These are phyloP conservation scores for Papilio xuthus DNA, from an alignment of 1,140 invertebrate genomes.

Conservation along the genomic window DNA sequence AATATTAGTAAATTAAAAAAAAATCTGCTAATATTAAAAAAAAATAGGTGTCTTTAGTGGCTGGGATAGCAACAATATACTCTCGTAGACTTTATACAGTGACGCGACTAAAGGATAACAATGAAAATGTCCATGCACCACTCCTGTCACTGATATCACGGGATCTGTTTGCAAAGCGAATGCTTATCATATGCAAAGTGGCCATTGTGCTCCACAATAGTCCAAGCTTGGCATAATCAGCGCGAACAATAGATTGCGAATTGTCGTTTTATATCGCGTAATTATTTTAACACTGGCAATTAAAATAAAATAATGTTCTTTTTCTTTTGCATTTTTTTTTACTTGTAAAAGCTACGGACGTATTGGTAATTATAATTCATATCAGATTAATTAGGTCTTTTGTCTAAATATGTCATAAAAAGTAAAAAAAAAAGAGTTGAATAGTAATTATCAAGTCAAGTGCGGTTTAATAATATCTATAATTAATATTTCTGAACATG, in stretches of 20 bases:
- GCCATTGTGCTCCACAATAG: constrained; percentile 7
- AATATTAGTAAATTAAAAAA: too few relatives aligned
- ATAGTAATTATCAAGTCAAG: too few relatives aligned
- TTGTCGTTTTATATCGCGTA: neutral
- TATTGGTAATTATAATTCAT: too few relatives aligned
- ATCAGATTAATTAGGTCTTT: too few relatives aligned
- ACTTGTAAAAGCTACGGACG: too few relatives aligned
- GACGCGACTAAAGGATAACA: neutral
- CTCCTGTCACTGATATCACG: constrained; percentile 3
- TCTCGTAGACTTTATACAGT: neutral
- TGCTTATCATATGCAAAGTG: constrained; percentile 24
- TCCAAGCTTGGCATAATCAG: neutral
- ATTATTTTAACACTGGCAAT: neutral
- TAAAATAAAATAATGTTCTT: neutral
- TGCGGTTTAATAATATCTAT: too few relatives aligned
- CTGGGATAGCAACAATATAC: neutral
- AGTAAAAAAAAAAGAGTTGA: too few relatives aligned
- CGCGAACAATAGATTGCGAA: constrained; percentile 1
- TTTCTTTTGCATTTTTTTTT: too few relatives aligned
- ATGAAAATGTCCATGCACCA: constrained; percentile 5
- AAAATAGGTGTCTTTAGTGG: neutral
- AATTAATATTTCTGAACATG: neutral
- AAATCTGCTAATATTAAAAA: neutral
- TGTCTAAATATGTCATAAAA: too few relatives aligned
- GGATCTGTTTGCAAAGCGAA: constrained; percentile 22